Evolutionary conservation across 2,888 invertebrate genomes (phyloP).

Genomic region (Helicoverpa assulta): DNA sequence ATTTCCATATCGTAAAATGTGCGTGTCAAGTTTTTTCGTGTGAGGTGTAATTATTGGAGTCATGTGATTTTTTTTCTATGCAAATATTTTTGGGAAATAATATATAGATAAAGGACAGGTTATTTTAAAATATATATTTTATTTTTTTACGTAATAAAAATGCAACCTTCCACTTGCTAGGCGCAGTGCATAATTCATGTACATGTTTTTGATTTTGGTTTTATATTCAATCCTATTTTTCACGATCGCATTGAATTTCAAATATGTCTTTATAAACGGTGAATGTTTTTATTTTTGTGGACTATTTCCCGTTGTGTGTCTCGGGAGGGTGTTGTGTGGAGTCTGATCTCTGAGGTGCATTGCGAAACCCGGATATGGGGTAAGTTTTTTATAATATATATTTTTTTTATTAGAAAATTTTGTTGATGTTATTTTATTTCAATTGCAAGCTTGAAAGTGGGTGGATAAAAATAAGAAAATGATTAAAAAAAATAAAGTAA

Average conservation of each 20-base stretch:
- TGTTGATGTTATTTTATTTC: too few relatives aligned
- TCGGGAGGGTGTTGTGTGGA: constrained; percentile 75
- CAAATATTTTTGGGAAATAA: background rate
- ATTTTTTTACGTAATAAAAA: constrained; percentile 65
- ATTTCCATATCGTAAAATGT: constrained; percentile 33
- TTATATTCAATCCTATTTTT: constrained; percentile 84
- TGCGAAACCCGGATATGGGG: constrained; percentile 74
- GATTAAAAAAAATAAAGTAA: too few relatives aligned
- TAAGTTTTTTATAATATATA: constrained; percentile 63
- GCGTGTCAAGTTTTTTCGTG: constrained; percentile 30
- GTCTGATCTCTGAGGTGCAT: constrained; percentile 48
- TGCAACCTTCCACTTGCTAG: constrained; percentile 81
- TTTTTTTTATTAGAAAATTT: too few relatives aligned
- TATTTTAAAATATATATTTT: constrained; percentile 24
- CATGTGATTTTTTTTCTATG: background rate
- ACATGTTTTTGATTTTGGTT: constrained; percentile 76
- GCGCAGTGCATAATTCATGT: constrained; percentile 78
- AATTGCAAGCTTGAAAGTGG: too few relatives aligned
- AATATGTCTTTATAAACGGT: constrained; percentile 87
- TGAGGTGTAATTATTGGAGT: background rate
- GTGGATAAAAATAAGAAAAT: too few relatives aligned
- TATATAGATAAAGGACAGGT: constrained; percentile 14
- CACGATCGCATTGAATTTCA: constrained; percentile 88
- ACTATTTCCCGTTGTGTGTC: constrained; percentile 80
- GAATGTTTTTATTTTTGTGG: constrained; percentile 78